phyloP scores from a whole-genome alignment of 2,113 vertebrate species.

The Mugil cephalus region DNA sequence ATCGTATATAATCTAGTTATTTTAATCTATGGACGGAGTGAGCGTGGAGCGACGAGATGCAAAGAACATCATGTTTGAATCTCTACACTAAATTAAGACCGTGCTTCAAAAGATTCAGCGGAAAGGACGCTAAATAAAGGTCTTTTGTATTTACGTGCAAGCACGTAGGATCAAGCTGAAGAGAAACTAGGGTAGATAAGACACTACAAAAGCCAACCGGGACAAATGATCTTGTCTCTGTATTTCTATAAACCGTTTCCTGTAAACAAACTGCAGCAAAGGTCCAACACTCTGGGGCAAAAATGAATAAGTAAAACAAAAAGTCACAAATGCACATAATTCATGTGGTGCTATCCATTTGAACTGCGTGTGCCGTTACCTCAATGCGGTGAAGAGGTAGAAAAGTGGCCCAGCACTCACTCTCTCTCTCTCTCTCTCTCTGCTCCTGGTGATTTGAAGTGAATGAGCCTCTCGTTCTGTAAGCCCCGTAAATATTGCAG shows the following conservation, averaged over 20 bases:
- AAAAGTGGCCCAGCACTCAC: conserved; percentile 51
- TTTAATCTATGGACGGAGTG: neutral
- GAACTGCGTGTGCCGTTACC: conserved; percentile 57
- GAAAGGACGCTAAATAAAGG: conserved; percentile 5
- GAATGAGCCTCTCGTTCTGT: conserved; percentile 76
- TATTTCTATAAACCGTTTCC: conserved; percentile 31
- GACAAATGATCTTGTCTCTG: conserved; percentile 17
- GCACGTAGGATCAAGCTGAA: neutral
- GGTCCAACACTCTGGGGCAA: conserved; percentile 43
- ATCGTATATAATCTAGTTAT: conserved; percentile 3
- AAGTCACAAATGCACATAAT: conserved; percentile 71
- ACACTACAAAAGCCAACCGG: conserved; percentile 6
- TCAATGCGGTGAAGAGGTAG: conserved; percentile 58
- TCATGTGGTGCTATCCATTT: conserved; percentile 68
- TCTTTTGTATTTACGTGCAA: conserved; percentile 2
- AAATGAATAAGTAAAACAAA: conserved; percentile 75
- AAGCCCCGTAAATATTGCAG: conserved; percentile 83
- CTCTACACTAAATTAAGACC: neutral
- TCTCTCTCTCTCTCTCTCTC: conserved; percentile 48
- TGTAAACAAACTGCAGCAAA: conserved; percentile 62
- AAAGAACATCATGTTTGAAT: neutral
- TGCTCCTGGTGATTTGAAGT: conserved; percentile 73
- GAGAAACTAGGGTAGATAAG: neutral
- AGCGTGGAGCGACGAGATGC: neutral
- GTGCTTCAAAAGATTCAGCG: neutral